Evolutionary conservation across 2,888 invertebrate species (phyloP).

Genomic region (Galerucella nymphaeae): DNA sequence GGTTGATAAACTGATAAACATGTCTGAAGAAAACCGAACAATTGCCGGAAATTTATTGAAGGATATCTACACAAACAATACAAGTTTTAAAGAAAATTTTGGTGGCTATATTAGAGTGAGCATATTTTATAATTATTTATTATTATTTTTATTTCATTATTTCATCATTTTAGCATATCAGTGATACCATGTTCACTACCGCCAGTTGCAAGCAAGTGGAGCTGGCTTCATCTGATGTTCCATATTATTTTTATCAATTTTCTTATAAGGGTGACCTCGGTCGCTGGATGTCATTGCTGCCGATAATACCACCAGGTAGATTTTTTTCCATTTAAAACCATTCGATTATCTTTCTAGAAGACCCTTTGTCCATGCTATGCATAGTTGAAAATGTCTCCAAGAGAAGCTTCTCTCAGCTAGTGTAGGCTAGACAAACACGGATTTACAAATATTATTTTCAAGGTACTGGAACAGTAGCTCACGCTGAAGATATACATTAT

Average conservation of each 20-base stretch:
- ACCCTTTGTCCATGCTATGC: too few species aligned
- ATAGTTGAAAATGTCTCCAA: too few species aligned
- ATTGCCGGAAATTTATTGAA: constrained; percentile 20
- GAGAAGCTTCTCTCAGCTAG: too few species aligned
- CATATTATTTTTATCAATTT: constrained; percentile 35
- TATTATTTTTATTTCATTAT: not conserved
- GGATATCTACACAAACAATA: constrained; percentile 28
- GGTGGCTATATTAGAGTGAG: constrained; percentile 29
- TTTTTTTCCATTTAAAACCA: not conserved
- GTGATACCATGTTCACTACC: constrained; percentile 28
- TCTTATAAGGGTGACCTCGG: constrained; percentile 34
- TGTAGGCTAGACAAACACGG: too few species aligned
- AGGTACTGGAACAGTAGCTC: constrained; percentile 33
- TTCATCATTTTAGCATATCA: constrained; percentile 10
- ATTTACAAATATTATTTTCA: not conserved
- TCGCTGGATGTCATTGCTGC: not conserved
- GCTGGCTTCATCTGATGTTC: constrained; percentile 27
- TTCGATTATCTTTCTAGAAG: too few species aligned
- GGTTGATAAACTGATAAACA: constrained; percentile 23
- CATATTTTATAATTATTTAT: not conserved
- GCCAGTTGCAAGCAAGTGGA: constrained; percentile 27
- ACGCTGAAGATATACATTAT: constrained; percentile 35
- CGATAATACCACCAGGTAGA: not conserved
- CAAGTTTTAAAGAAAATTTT: constrained; percentile 22
- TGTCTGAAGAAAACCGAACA: constrained; percentile 21